Percentiles rank a stretch among this genome's conserved stretches.
Conservation (phyloP, 2,888 invertebrate species). For the Epinotia brunnichana region DNA sequence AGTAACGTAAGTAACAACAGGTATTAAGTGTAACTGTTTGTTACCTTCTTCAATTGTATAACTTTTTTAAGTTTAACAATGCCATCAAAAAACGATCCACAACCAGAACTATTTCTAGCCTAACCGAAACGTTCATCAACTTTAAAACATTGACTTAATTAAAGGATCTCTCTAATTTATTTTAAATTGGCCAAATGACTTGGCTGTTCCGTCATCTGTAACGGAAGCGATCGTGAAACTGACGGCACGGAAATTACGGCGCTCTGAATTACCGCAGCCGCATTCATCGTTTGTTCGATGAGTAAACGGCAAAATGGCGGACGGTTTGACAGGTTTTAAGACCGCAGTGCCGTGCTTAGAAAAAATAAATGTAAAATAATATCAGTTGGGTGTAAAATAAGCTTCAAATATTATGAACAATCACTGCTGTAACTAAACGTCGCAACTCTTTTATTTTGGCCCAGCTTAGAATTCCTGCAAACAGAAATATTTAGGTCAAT, state of each 20-base stretch:
- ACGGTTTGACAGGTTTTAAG: constrained; percentile 44
- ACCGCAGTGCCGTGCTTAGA: background rate
- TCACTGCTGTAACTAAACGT: no score
- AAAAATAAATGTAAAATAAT: no score
- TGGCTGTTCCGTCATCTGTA: constrained; percentile 25
- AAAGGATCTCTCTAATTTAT: constrained; percentile 18
- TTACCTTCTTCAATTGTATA: no score
- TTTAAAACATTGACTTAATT: constrained; percentile 8
- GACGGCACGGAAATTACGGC: constrained; percentile 44
- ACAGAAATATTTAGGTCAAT: no score
- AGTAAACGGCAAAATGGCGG: constrained; percentile 47
- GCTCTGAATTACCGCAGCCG: constrained; percentile 55
- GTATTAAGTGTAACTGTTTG: no score
- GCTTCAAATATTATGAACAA: no score
- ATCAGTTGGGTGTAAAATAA: no score
- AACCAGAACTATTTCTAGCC: background rate
- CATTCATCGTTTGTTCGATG: constrained; percentile 55
- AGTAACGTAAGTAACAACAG: no score
- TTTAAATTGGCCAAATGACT: constrained; percentile 35
- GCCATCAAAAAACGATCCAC: background rate
- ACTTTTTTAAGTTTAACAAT: background rate
- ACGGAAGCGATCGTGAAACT: constrained; percentile 22
- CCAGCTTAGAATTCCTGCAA: no score
- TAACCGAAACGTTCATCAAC: constrained; percentile 1
- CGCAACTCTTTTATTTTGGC: no score